Evolutionary conservation across 2,888 invertebrate genomes (phyloP).

Genomic region (Standfussiana lucernea): DNA sequence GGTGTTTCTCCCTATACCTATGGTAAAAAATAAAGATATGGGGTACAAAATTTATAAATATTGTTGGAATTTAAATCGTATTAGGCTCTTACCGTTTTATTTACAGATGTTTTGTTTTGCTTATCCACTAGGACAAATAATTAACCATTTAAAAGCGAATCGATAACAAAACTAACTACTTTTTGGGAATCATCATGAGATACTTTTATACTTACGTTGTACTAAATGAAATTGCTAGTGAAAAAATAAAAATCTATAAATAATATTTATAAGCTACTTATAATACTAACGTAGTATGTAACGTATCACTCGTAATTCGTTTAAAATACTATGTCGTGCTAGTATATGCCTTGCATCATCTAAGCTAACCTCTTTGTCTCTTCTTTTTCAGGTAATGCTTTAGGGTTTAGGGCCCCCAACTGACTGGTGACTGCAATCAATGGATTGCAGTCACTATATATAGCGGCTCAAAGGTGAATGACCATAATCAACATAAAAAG

Average conservation of each 20-base stretch:
- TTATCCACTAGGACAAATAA: conserved; percentile 59
- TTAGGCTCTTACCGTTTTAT: conserved; percentile 54
- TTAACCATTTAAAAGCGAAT: conserved; percentile 25
- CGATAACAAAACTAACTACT: background rate
- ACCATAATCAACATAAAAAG: background rate
- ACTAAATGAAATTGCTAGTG: conserved; percentile 58
- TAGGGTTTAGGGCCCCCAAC: no score
- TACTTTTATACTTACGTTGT: conserved; percentile 46
- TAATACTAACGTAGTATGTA: background rate
- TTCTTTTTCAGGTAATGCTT: background rate
- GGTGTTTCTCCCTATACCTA: background rate
- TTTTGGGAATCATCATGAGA: conserved; percentile 6
- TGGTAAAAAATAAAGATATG: background rate
- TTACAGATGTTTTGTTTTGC: conserved; percentile 51
- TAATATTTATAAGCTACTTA: background rate
- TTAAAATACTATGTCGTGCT: background rate
- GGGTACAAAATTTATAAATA: background rate
- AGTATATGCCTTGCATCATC: background rate
- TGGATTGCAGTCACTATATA: background rate
- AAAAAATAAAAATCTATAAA: conserved; percentile 29
- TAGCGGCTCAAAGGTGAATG: background rate
- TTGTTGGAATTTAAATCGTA: background rate
- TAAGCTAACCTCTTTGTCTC: background rate
- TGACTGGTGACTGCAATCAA: no score
- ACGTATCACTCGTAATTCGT: background rate